Evolutionary conservation across 2,888 invertebrate genomes (phyloP).

Genomic region (Pandemis cinnamomeana): DNA sequence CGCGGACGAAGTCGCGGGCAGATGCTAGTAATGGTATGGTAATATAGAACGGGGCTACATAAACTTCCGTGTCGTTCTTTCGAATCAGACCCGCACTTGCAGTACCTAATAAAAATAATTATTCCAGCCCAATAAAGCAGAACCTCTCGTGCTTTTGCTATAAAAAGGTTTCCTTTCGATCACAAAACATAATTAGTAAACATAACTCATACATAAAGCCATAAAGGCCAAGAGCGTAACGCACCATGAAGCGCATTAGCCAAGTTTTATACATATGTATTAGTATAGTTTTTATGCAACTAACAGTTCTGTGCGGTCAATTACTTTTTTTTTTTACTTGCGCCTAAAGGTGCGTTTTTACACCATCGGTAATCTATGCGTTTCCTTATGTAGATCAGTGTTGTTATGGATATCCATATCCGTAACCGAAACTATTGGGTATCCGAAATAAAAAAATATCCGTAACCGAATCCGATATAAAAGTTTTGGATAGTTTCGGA

Average conservation of each 20-base stretch:
- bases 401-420: no score
- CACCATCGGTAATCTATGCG: background rate
- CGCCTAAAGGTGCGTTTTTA: conserved; percentile 1
- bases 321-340: no score
- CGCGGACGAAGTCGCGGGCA: no score
- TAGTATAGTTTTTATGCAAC: conserved; percentile 17
- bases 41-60: no score
- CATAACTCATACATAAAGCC: background rate
- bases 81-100: no score
- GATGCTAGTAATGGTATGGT: no score
- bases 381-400: conserved; percentile 8
- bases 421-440: no score
- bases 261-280: conserved; percentile 13
- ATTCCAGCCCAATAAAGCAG: background rate
- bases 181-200: background rate
- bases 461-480: no score
- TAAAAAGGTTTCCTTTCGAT: background rate
- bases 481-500: no score
- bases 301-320: conserved; percentile 18
- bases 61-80: no score
- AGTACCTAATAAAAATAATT: background rate
- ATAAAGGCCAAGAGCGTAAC: conserved; percentile 12
- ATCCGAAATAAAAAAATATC: no score
- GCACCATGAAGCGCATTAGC: conserved; percentile 22
- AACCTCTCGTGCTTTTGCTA: background rate